Conservation (phyloP, 1,140 invertebrate species). For the Nasonia vitripennis region DNA sequence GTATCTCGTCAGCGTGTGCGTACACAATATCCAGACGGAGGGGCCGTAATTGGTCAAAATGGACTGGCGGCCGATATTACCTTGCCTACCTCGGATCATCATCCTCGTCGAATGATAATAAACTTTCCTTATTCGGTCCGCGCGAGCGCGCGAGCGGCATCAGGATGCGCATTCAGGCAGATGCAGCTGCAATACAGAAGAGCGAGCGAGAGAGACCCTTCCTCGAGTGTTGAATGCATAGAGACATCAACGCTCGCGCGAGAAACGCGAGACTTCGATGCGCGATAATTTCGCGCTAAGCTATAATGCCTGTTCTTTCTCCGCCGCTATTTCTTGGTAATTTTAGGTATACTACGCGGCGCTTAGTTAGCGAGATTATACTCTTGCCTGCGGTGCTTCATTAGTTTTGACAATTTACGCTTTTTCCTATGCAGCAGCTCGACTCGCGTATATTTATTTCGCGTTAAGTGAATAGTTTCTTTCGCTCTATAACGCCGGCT, state of each 20-base stretch:
- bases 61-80: background rate
- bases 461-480: background rate
- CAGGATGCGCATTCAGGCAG: background rate
- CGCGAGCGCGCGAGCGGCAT: background rate
- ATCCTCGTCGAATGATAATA: conserved; percentile 26
- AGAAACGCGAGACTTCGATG: conserved; percentile 43
- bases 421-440: background rate
- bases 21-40: background rate
- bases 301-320: background rate
- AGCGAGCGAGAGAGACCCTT: background rate
- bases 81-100: background rate
- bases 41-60: background rate
- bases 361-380: background rate
- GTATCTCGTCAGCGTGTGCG: no score
- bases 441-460: background rate
- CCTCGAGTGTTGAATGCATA: background rate
- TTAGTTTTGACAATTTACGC: conserved; percentile 1
- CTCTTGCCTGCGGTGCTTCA: background rate
- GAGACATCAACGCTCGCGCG: conserved; percentile 39
- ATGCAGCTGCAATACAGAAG: background rate
- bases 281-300: conserved; percentile 1
- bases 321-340: background rate
- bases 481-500: no score
- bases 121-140: conserved; percentile 17
- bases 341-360: background rate